A percentile compares a stretch with the other conserved stretches of the same genome.
These are phyloP conservation scores for Chouioia cunea DNA, from an alignment of 2,888 invertebrate genomes.

Conservation along the genomic window DNA sequence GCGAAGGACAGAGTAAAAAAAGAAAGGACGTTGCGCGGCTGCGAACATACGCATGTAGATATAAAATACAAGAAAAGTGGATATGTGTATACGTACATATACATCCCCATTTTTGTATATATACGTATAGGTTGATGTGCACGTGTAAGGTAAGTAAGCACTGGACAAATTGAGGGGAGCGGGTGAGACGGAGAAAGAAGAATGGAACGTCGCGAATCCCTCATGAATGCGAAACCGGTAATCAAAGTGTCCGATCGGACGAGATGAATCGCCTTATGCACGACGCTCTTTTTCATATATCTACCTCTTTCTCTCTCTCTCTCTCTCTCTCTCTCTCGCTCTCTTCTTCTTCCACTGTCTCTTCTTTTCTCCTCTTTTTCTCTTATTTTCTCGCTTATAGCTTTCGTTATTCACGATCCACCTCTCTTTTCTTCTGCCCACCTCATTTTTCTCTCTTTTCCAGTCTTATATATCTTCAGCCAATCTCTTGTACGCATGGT, in stretches of 20 bases:
- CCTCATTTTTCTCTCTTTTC: constrained; percentile 36
- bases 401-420: constrained; percentile 41
- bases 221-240: constrained; percentile 63
- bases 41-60: constrained; percentile 19
- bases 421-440: constrained; percentile 36
- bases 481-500: constrained; percentile 5
- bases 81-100: constrained; percentile 25
- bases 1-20: constrained; percentile 13
- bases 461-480: constrained; percentile 16
- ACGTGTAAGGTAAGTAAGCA: not conserved
- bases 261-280: constrained; percentile 61
- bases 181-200: constrained; percentile 50
- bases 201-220: constrained; percentile 55
- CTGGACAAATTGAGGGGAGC: constrained; percentile 45
- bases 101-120: no score
- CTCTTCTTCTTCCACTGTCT: not conserved
- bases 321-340: not conserved
- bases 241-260: constrained; percentile 65
- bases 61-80: constrained; percentile 45
- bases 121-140: constrained; percentile 24
- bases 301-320: constrained; percentile 17
- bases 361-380: constrained; percentile 30
- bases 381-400: constrained; percentile 42
- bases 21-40: not conserved
- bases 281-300: constrained; percentile 48